These are phyloP conservation scores for Amazona finschi DNA, from an alignment of 2,797 vertebrate genomes.

Conservation along the genomic window DNA sequence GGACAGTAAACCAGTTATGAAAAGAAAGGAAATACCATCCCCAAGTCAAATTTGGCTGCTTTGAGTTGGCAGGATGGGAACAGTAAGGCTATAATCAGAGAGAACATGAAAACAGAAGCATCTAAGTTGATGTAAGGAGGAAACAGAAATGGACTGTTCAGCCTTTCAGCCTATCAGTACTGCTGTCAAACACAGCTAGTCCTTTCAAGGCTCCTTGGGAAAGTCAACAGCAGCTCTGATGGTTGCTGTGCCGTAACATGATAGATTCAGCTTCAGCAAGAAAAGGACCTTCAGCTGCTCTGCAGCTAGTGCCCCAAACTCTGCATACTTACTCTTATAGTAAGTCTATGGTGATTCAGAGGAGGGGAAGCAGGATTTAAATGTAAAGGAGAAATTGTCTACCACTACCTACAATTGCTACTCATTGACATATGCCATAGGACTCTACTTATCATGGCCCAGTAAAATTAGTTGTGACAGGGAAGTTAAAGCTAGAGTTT, in stretches of 20 bases:
- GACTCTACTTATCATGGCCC: background rate
- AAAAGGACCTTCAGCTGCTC: background rate
- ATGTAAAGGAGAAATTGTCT: background rate
- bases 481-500: background rate
- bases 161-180: background rate
- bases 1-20: background rate
- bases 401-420: fast-evolving
- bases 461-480: background rate
- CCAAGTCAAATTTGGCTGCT: background rate
- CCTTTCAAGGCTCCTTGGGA: background rate
- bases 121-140: background rate
- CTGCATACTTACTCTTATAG: fast-evolving
- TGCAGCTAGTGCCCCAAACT: background rate
- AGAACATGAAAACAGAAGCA: background rate
- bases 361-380: background rate
- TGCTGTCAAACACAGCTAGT: background rate
- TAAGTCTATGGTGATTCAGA: fast-evolving
- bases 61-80: background rate
- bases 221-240: background rate
- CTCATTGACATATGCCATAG: fast-evolving
- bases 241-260: background rate
- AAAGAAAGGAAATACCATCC: background rate
- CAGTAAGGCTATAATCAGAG: background rate
- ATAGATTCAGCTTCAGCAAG: background rate
- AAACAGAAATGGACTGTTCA: background rate